These are phyloP conservation scores for Thamnophis sirtalis DNA, from an alignment of 2,113 vertebrate species.

Conservation along the genomic window DNA sequence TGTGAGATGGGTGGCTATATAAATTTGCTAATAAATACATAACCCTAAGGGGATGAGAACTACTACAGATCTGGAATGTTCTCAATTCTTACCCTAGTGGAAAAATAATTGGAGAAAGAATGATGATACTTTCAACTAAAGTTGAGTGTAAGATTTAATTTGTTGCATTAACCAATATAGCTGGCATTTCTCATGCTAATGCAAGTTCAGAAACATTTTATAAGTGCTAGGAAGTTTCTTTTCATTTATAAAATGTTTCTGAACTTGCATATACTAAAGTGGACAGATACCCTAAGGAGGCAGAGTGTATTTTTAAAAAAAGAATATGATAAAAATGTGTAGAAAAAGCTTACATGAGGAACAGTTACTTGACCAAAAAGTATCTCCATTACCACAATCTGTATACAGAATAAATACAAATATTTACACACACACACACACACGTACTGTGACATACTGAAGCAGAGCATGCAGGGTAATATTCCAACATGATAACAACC, in stretches of 20 bases:
- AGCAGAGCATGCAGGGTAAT: too few relatives aligned
- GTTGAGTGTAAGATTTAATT: not conserved
- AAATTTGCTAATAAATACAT: not conserved
- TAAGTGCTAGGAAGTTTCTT: not conserved
- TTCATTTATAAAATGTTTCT: too few relatives aligned
- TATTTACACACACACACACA: not conserved
- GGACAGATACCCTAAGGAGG: not conserved
- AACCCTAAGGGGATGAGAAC: not conserved
- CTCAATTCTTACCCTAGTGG: not conserved
- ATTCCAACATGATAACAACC: too few relatives aligned
- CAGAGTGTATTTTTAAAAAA: not conserved
- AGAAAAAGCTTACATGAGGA: not conserved
- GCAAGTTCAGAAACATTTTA: not conserved
- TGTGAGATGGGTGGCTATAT: not conserved
- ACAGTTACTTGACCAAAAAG: not conserved
- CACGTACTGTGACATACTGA: too few relatives aligned
- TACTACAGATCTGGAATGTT: not conserved
- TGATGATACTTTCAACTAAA: not conserved
- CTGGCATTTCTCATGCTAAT: not conserved
- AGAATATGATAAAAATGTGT: not conserved
- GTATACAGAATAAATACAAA: not conserved
- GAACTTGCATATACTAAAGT: not conserved
- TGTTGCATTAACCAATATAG: not conserved
- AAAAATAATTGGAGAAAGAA: not conserved
- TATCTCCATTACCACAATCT: not conserved